These are phyloP conservation scores for Lamprologus speciosus DNA, from an alignment of 2,113 vertebrate genomes.

Conservation along the genomic window DNA sequence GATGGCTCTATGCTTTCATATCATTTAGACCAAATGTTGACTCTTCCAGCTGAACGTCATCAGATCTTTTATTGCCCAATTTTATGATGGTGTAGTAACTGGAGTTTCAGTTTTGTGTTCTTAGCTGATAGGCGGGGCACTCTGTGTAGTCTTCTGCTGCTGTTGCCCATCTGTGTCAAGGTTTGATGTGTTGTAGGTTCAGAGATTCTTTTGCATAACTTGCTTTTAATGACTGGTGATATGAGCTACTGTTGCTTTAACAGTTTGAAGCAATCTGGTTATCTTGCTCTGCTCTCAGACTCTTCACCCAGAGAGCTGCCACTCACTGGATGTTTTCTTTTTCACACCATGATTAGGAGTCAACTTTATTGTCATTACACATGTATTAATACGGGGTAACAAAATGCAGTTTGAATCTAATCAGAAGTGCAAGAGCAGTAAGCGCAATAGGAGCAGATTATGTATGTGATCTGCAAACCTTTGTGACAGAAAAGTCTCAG, in stretches of 20 bases:
- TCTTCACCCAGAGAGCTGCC: background rate
- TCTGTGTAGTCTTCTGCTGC: background rate
- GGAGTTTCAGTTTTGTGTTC: background rate
- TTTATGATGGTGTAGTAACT: background rate
- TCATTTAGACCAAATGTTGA: background rate
- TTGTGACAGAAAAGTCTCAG: background rate
- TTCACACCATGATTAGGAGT: background rate
- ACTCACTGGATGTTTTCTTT: background rate
- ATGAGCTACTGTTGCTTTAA: background rate
- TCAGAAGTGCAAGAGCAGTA: background rate
- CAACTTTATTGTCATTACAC: background rate
- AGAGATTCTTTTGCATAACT: background rate
- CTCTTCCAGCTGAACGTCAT: background rate
- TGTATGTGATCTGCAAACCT: background rate
- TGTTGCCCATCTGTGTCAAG: background rate
- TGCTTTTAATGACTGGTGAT: background rate
- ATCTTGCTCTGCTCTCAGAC: background rate
- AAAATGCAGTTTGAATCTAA: background rate
- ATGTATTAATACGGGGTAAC: background rate
- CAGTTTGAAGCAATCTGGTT: background rate
- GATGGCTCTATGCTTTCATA: background rate
- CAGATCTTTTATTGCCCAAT: background rate
- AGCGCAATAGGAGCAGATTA: background rate
- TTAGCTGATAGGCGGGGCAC: accelerated
- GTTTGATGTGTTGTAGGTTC: background rate